Evolutionary conservation across 2,797 vertebrate species (phyloP).

Genomic region (Eulemur rubriventer): DNA sequence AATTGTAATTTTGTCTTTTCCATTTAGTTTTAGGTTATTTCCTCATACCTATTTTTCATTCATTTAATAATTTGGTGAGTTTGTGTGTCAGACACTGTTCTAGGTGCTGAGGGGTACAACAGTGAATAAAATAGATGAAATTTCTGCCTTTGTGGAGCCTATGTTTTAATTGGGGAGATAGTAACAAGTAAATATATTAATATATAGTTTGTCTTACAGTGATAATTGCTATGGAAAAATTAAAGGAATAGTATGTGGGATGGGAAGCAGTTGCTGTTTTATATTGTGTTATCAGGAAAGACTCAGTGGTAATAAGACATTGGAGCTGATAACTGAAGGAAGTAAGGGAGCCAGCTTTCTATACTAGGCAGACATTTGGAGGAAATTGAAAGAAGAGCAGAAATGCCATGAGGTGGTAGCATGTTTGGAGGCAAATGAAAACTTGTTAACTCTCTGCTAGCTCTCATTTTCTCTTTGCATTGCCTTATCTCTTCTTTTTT

Average conservation of each 20-base stretch:
- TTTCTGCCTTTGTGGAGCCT: not conserved
- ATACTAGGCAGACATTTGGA: not conserved
- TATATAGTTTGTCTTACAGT: not conserved
- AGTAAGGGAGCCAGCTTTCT: not conserved
- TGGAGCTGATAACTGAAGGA: not conserved
- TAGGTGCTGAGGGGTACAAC: not conserved
- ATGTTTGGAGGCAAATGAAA: not conserved
- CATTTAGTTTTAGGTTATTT: conserved; percentile 24
- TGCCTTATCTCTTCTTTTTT: not conserved
- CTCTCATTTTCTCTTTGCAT: not conserved
- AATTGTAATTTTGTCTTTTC: not conserved
- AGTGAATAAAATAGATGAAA: not conserved
- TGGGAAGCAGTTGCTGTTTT: not conserved
- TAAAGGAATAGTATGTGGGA: not conserved
- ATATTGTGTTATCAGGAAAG: conserved; percentile 10
- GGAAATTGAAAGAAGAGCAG: not conserved
- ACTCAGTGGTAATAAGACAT: not conserved
- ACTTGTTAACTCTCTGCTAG: not conserved
- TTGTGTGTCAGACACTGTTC: not conserved
- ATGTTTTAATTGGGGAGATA: not conserved
- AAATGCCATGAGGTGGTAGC: not conserved
- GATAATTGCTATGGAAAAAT: not conserved
- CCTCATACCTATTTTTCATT: not conserved
- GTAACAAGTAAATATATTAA: not conserved
- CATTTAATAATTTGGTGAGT: not conserved